Conservation (phyloP, 2,113 vertebrate species). For the Rutilus rutilus region DNA sequence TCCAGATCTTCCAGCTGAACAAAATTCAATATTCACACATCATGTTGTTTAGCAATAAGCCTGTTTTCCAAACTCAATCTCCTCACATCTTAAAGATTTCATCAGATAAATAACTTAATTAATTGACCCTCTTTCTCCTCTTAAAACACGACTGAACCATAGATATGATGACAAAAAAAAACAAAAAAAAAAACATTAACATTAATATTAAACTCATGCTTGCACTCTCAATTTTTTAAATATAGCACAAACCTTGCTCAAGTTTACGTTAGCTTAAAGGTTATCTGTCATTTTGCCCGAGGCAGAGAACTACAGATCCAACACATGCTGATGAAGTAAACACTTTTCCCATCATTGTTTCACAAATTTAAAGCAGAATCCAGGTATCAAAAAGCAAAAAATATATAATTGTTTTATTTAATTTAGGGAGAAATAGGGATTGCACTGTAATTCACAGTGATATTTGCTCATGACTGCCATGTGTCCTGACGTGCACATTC, state of each 20-base stretch:
- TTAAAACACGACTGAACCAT: neutral
- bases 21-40: neutral
- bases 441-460: neutral
- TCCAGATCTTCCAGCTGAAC: constrained; percentile 39
- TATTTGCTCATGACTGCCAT: neutral
- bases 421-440: neutral
- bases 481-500: neutral
- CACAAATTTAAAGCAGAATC: constrained; percentile 25
- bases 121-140: neutral
- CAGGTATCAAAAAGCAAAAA: neutral
- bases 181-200: neutral
- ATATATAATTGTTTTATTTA: neutral
- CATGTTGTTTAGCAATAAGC: neutral
- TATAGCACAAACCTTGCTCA: constrained; percentile 10
- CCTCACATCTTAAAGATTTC: neutral
- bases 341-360: neutral
- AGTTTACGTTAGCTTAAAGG: neutral
- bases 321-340: constrained; percentile 38
- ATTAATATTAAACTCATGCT: neutral
- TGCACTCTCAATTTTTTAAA: neutral
- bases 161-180: neutral
- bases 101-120: constrained; percentile 23
- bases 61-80: neutral
- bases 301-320: constrained; percentile 26
- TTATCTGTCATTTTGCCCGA: constrained; percentile 17